phyloP scores from a whole-genome alignment of 1,140 invertebrate genomes.

The Trichonephila clavata region DNA sequence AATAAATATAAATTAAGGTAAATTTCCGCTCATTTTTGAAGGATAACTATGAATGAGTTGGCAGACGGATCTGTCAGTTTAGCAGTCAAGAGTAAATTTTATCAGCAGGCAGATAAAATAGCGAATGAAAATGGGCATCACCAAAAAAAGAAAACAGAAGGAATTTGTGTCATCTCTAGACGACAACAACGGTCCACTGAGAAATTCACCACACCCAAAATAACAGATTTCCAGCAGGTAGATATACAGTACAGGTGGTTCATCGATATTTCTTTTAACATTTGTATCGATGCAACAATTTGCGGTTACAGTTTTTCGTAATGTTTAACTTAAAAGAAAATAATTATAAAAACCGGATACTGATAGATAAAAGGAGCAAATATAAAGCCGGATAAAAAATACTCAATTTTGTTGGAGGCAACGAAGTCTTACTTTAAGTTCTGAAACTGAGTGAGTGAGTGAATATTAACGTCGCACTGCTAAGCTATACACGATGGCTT shows the following conservation, averaged over 20 bases:
- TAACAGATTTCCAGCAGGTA: conserved; percentile 32
- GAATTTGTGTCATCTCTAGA: neutral
- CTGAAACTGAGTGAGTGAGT: fast-evolving
- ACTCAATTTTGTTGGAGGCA: too few relatives aligned
- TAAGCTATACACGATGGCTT: too few relatives aligned
- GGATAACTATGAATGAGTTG: neutral
- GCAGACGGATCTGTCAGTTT: neutral
- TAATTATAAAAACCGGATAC: too few relatives aligned
- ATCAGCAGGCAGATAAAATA: too few relatives aligned
- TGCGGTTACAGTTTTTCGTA: neutral
- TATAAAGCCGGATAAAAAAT: too few relatives aligned
- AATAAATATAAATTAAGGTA: neutral
- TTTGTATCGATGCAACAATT: neutral
- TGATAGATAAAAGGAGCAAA: too few relatives aligned
- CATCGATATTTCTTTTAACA: neutral
- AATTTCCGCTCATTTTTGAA: conserved; percentile 45
- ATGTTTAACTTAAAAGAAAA: neutral
- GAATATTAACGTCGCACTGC: fast-evolving
- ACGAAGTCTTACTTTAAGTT: too few relatives aligned
- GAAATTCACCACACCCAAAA: conserved; percentile 42
- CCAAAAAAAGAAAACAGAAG: neutral
- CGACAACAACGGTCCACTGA: neutral
- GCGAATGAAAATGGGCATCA: too few relatives aligned
- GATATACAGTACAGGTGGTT: conserved; percentile 27
- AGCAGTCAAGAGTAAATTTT: neutral